Base-by-base conservation (phyloP, 2,113 vertebrate genomes). In the Hymenochirus boettgeri region DNA sequence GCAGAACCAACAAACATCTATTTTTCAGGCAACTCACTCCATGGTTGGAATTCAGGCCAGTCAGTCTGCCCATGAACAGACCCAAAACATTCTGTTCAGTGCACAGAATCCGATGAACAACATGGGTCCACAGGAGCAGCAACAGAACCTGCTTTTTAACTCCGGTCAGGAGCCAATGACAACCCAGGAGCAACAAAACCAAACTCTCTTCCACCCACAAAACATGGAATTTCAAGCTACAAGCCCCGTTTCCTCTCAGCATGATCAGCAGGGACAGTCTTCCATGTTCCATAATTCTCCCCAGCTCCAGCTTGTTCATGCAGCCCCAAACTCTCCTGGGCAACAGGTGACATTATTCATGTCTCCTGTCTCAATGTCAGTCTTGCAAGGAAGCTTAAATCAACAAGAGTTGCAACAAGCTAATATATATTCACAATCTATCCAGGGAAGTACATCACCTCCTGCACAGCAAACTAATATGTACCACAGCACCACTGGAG, bases 221-320 rank as follows among this genome's bases (percentile, higher is more conserved):
- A 79, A 82, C 65, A 96, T 99, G 92, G 89, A 93, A 26, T 91
- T 99, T 79, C 95, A 98, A 82, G 93, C 88, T 65, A 93, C 95
- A 78, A 88, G 84, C 47, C 79, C 92, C 0, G 83, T 91, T 52
- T 86, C 91, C 46, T 54, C 29, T 23, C 85, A 85, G 63, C 70
- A 82, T 0, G 91, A 92, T 60, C 80, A 87, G 13, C 80, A 87
- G 13, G 84, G 83, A 53, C 92, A 95, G 75, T 87, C 90, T 23
- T 61, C 87, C 45, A 82, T 99, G 74, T 98, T 93, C 82, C 95
- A 94, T 75, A 89, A 88, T 71, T 94, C 94, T 0, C 90, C 96
- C 73, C 94, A 93, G 60, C 95, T 99, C 82, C 95, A 97, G 72
- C 70, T 99, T 69, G 90, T 91, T 48, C 85, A 86, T 72, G 84